These are phyloP conservation scores for Microcebus jonahi DNA, from an alignment of 2,113 vertebrate genomes.

Conservation along the genomic window DNA sequence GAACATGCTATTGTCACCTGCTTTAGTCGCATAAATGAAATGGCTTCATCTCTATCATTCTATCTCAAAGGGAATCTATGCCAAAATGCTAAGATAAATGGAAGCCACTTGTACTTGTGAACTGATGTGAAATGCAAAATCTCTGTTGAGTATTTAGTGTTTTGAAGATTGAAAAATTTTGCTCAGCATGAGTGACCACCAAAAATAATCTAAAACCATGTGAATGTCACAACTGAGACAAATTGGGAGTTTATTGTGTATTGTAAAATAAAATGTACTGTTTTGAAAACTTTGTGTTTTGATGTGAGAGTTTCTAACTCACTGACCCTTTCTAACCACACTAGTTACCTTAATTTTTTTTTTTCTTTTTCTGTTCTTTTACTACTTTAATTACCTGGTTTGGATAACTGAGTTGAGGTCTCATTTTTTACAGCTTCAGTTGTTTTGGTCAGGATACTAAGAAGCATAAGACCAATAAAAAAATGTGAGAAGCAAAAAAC, in stretches of 20 bases:
- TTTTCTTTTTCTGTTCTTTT: not conserved
- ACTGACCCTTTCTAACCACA: not conserved
- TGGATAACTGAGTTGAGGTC: not conserved
- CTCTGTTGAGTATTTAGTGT: not conserved
- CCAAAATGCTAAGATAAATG: not conserved
- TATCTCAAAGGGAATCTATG: not conserved
- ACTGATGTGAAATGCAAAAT: not conserved
- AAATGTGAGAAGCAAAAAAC: not conserved
- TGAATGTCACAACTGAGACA: not conserved
- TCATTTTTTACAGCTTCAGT: not conserved
- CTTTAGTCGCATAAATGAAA: slow-evolving; percentile 37
- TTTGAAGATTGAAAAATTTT: slow-evolving; percentile 33
- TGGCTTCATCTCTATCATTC: not conserved
- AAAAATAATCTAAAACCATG: not conserved
- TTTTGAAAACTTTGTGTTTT: slow-evolving; percentile 53
- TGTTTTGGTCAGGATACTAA: slow-evolving; percentile 10
- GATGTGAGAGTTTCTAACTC: not conserved
- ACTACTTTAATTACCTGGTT: not conserved
- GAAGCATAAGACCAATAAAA: not conserved
- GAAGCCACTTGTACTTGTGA: slow-evolving; percentile 16
- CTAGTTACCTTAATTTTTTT: not conserved
- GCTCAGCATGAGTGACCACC: not conserved
- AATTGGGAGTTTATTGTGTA: not conserved
- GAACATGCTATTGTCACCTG: not conserved
- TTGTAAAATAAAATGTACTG: slow-evolving; percentile 72